phyloP scores from a whole-genome alignment of 2,797 vertebrate genomes.

The Corythornis leucogaster region DNA sequence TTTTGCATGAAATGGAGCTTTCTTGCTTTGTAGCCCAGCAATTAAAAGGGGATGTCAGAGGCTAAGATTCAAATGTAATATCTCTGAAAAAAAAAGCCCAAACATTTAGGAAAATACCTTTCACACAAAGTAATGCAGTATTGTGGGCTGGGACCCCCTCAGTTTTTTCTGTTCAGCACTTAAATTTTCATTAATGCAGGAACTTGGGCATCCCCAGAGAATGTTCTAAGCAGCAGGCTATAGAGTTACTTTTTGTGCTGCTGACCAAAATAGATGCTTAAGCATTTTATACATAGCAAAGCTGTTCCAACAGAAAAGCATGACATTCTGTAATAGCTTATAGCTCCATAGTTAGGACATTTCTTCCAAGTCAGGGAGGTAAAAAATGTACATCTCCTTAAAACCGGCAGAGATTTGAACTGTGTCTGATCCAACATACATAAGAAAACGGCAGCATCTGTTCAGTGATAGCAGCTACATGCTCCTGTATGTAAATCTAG shows the following conservation, averaged over 20 bases:
- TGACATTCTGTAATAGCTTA: neutral
- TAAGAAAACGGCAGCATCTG: neutral
- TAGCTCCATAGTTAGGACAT: neutral
- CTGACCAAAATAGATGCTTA: neutral
- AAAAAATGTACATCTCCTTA: accelerated
- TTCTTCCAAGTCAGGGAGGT: neutral
- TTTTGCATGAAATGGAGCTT: neutral
- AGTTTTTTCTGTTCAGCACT: neutral
- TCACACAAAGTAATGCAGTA: neutral
- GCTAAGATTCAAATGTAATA: neutral
- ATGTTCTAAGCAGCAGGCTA: neutral
- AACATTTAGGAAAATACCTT: neutral
- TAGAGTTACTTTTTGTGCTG: neutral
- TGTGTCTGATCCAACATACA: neutral
- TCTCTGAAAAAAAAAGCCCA: neutral
- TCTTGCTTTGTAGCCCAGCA: neutral
- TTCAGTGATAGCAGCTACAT: neutral
- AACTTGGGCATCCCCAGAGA: neutral
- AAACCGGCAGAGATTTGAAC: neutral
- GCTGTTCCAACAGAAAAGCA: neutral
- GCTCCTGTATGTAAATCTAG: neutral
- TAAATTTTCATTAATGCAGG: neutral
- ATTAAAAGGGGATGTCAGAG: neutral
- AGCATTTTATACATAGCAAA: neutral
- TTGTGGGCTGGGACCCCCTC: neutral